phyloP scores from a whole-genome alignment of 2,113 vertebrate genomes.

The Nansenia antarctica region DNA sequence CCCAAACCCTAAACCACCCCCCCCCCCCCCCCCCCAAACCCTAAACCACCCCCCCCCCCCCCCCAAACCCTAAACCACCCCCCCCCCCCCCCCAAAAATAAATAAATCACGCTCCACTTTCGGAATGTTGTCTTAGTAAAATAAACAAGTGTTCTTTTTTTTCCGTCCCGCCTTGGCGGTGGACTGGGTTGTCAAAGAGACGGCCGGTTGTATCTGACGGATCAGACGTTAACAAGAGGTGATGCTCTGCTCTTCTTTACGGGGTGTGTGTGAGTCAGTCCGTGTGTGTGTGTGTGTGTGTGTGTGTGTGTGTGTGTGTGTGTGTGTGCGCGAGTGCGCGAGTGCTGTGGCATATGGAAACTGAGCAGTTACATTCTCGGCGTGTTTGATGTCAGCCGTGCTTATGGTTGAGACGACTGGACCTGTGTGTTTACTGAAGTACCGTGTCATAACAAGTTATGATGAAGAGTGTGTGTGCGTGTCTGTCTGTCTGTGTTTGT shows the following conservation, averaged over 20 bases:
- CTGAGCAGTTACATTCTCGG: not conserved
- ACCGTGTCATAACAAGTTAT: constrained; percentile 36
- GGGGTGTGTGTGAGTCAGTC: not conserved
- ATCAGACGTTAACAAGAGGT: constrained; percentile 31
- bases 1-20: not conserved
- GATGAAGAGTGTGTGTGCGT: constrained; percentile 15
- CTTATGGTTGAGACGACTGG: constrained; percentile 19
- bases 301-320: no score
- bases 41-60: no score
- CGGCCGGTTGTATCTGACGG: constrained; percentile 29
- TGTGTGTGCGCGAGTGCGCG: no score
- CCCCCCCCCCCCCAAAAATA: no score
- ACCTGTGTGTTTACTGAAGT: constrained; percentile 28
- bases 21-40: no score
- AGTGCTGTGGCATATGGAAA: no score
- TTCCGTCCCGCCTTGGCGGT: constrained; percentile 14
- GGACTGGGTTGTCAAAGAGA: constrained; percentile 31
- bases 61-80: no score
- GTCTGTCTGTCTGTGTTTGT: no score
- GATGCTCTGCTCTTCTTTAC: constrained; percentile 8
- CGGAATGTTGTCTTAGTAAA: constrained; percentile 60
- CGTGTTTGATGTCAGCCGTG: constrained; percentile 25
- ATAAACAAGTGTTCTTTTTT: constrained; percentile 48
- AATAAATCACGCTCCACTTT: constrained; percentile 58
- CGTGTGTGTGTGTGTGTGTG: constrained; percentile 16